Conservation (phyloP, 2,888 invertebrate species). For the Polydrusus cervinus region DNA sequence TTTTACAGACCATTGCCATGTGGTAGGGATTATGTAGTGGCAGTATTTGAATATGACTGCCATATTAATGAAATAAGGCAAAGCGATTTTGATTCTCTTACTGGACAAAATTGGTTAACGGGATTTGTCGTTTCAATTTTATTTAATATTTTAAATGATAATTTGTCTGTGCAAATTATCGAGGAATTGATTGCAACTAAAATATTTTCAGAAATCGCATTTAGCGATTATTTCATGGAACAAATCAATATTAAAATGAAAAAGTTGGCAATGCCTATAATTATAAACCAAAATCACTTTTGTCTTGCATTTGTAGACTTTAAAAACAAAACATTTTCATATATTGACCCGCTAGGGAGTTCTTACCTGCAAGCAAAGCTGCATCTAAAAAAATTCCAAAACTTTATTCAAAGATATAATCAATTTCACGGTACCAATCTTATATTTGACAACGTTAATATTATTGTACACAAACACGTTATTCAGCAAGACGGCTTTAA, state of each 20-base stretch:
- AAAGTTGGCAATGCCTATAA: constrained; percentile 12
- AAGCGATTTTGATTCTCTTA: not conserved
- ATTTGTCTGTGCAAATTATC: not conserved
- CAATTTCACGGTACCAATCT: not conserved
- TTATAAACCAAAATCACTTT: constrained; percentile 7
- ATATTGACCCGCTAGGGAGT: not conserved
- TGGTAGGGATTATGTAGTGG: constrained; percentile 3
- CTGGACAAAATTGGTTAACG: not conserved
- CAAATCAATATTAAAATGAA: not conserved
- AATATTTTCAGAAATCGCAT: constrained; percentile 1
- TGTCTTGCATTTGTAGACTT: not conserved
- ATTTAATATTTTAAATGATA: constrained; percentile 16
- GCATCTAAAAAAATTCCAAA: not conserved
- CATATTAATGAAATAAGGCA: not conserved
- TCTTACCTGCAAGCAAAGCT: not conserved
- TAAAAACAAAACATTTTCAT: not conserved
- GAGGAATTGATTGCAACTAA: constrained; percentile 10
- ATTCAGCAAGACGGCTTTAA: not conserved
- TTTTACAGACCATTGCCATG: not conserved
- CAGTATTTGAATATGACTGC: not conserved
- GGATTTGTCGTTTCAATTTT: constrained; percentile 3
- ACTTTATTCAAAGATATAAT: not conserved
- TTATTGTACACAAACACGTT: not conserved
- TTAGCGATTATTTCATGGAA: constrained; percentile 5
- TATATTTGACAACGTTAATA: not conserved